A percentile compares a stretch with the other conserved stretches of the same genome.
Evolutionary conservation across 1,140 invertebrate species (phyloP).

Genomic region (Hyles euphorbiae): DNA sequence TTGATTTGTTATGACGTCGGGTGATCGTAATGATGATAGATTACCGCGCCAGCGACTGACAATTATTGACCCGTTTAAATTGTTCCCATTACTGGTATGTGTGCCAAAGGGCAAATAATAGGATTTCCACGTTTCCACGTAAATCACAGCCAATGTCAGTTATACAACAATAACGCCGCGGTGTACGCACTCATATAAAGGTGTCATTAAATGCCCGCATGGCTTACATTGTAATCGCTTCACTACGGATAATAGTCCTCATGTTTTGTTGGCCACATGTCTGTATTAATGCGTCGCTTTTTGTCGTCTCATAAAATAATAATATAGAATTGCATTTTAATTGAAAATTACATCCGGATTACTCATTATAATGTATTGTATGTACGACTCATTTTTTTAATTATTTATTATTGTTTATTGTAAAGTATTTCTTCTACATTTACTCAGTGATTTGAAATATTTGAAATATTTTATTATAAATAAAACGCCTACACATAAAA

Average conservation of each 20-base stretch:
- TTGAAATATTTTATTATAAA: no score
- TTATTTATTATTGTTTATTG: no score
- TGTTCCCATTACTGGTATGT: background rate
- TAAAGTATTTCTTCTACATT: no score
- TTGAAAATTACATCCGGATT: background rate
- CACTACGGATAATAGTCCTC: constrained; percentile 25
- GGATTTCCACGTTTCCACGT: constrained; percentile 10
- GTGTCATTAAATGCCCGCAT: constrained; percentile 41
- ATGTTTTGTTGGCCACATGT: constrained; percentile 12
- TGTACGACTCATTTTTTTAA: no score
- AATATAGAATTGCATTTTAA: constrained; percentile 1
- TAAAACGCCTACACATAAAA: no score
- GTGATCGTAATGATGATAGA: background rate
- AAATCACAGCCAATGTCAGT: constrained; percentile 19
- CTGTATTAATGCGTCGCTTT: constrained; percentile 15
- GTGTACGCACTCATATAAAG: constrained; percentile 27
- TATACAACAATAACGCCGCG: constrained; percentile 17
- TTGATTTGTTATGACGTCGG: no score
- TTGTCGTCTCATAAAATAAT: background rate
- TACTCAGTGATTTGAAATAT: no score
- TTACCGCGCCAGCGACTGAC: background rate
- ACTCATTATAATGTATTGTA: no score
- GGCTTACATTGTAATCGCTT: constrained; percentile 29
- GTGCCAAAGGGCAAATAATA: constrained; percentile 7
- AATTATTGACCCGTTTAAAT: background rate